Base-by-base conservation (phyloP, 1,140 invertebrate species). In the Whitmania pigra region DNA sequence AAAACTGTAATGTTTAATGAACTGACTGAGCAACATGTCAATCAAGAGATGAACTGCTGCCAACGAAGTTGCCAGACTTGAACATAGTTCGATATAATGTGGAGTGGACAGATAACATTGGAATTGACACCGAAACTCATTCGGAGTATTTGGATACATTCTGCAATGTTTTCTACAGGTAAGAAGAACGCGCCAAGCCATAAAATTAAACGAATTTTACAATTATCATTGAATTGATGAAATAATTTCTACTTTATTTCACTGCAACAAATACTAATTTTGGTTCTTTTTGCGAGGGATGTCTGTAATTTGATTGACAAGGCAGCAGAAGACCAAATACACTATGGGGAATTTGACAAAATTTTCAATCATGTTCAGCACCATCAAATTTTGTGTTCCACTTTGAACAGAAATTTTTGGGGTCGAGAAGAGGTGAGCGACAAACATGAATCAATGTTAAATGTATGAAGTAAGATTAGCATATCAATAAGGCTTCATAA, bases 41-140 rank as follows among this genome's bases (percentile, higher is more conserved):
- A 49, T 49, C 15, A 11, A 63, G 67, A 43, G 71, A 74, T 49
- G 54, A 74, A 36, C 18, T 63, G n/a, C 60, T 83, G 15, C 78
- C 79, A 7, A 77, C 77, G 60, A 78, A 77, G 70, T 75, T 82
- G 68, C 73, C 76, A 2, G 75, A 77, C 15, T 71, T 67, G 25
- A 82, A 81, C 74, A 75, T 80, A n/a, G 76, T 73, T 20, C 73
- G 75, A 77, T 97, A 94, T 78, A 93, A 90, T 0, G 92, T 98
- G 0, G 94, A 97, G 80, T 98, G 94, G 94, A 93, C 94, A 36
- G 94, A 94, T 0, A 86, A 93, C 69, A 93, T 97, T 80, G 94
- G 94, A 67, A 84, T 97, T 15, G 93, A 94, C 77, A 86, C 87
- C 17, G 92, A 95, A 78, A 94, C 92, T 0, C 94, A 97, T 78